Base-by-base conservation (phyloP, 2,113 vertebrate genomes). In the Ammodytes marinus region DNA sequence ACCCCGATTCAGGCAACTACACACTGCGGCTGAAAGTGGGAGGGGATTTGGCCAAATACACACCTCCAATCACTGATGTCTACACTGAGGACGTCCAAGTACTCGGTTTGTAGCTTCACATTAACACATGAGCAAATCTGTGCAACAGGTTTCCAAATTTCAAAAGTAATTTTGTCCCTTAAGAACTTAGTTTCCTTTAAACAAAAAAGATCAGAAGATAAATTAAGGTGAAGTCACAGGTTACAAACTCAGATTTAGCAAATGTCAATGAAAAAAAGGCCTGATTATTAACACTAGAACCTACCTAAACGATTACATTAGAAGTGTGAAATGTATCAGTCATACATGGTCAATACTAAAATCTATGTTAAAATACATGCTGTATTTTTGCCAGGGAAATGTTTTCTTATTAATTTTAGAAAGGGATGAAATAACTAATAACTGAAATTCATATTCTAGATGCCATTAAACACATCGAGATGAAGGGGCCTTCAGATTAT, bases 381-480 rank as follows among this genome's bases (percentile, higher is more conserved):
- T 19, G 11, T 68, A 19, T 43, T 45, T 27, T 65, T 11, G 27
- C 12, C 13, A 27, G 40, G 15, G 37, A 2, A n/a, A n/a, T 6
- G 13, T 65, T 2, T 58, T 14, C 4, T 8, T 14, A 47, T 6
- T 42, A 63, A 63, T 49, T 10, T 2, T 11, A 46, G 8, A 13
- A 70, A 63, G 7, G 15, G 1, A 50, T 15, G 2, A 78, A 64
- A 37, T 68, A 4, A 69, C 14, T 71, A 49, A 77, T 50, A 60
- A 19, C 0, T 60, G 0, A 40, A 35, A 69, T 63, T 1, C 1
- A 58, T 83, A 27, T 88, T 92, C 7, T 82, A 98, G 97, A 97
- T 94, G 93, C 94, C 46, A 95, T 98, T 72, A 96, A 79, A 87
- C 92, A 93, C 70, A 95, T 98, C 60, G 83, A 96, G 2, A 19